Evolutionary conservation across 2,113 vertebrate genomes (phyloP), one percentile per base, ranked within the genome.

Genomic region (Dascyllus trimaculatus): DNA sequence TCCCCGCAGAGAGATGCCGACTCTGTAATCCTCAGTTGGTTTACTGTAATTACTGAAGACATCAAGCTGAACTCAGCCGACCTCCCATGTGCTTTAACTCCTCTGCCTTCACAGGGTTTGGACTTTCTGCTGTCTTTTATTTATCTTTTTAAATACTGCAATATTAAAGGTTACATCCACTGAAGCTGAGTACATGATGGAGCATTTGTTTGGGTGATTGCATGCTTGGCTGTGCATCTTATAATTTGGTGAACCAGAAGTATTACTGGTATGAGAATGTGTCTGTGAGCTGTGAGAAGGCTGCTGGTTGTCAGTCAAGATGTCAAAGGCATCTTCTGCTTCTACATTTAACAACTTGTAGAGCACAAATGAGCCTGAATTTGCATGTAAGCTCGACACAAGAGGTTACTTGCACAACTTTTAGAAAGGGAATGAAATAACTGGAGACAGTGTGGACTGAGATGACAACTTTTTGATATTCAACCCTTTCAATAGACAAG

Each of bases 11-110:
- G 51, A 75, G 51, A 75, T 66, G 19, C 5, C 24, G 24, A 78
- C 71, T 24, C 74, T 72, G 59, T 88, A 92, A 91, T 92, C 88
- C 85, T 52, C 18, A 25, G 10, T 17, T 75, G 71, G 84, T 89
- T 91, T 78, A 82, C 81, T 74, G 75, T 92, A 89, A 92, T 90
- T 82, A 89, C 85, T 21, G 62, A 66, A 63, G 91, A 90, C 92
- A 82, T 71, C 65, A 63, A 72, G 59, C 87, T 81, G 49, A 65
- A 84, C 60, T 86, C 65, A 26, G 56, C n/a, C 77, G 72, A 19
- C 59, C 63, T 71, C 57, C 4, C 11, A 11, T n/a, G 53, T 35
- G 48, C 26, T 22, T 67, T 0, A 72, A 2, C 38, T 71, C 26
- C 4, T 14, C 48, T 21, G 32, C 19, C 24, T 40, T 26, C 13